Evolutionary conservation across 2,888 invertebrate species (phyloP).

Genomic region (Acanthococcus lagerstroemiae): DNA sequence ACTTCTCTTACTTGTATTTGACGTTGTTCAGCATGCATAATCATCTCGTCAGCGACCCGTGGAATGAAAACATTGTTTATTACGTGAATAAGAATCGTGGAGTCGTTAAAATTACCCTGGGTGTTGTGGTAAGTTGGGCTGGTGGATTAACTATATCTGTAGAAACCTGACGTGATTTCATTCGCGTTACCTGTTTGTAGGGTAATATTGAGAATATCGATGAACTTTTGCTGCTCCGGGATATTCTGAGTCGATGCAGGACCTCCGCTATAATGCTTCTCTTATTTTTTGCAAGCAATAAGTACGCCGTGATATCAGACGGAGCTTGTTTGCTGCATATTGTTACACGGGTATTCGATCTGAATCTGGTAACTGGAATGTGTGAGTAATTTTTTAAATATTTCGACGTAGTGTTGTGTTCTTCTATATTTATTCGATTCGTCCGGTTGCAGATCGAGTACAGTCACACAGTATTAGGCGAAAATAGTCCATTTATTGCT

Average conservation of each 20-base stretch:
- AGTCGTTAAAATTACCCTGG: constrained; percentile 43
- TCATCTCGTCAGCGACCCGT: constrained; percentile 55
- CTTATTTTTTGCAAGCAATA: background rate
- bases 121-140: constrained; percentile 45
- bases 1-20: constrained; percentile 65
- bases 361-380: constrained; percentile 14
- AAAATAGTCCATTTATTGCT: constrained; percentile 48
- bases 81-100: constrained; percentile 54
- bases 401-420: background rate
- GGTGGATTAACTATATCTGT: constrained; percentile 10
- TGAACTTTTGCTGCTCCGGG: too few species aligned
- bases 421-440: background rate
- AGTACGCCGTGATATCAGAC: constrained; percentile 50
- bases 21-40: constrained; percentile 67
- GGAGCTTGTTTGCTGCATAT: constrained; percentile 57
- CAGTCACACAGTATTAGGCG: constrained; percentile 44
- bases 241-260: too few species aligned
- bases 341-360: constrained; percentile 45
- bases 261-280: constrained; percentile 1
- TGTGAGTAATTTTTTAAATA: background rate
- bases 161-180: background rate
- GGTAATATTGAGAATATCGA: too few species aligned
- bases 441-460: constrained; percentile 9
- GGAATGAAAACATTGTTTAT: constrained; percentile 50
- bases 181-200: too few species aligned